These are phyloP conservation scores for Procambarus clarkii DNA, from an alignment of 1,140 invertebrate genomes.

Conservation along the genomic window DNA sequence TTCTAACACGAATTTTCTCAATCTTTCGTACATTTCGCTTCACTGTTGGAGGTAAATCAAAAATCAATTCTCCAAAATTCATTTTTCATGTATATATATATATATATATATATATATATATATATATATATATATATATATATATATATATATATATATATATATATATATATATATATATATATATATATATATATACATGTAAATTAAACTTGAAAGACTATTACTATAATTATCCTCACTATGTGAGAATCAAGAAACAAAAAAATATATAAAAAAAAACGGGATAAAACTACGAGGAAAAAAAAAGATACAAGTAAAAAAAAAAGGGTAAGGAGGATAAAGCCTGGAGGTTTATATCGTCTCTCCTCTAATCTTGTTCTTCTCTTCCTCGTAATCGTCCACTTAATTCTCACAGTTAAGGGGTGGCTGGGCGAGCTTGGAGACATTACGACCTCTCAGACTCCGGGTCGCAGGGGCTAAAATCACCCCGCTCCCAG, in stretches of 20 bases:
- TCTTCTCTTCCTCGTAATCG: constrained; percentile 59
- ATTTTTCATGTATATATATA: not conserved
- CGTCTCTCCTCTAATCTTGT: constrained; percentile 50
- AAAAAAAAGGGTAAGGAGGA: constrained; percentile 11
- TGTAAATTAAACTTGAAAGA: not conserved
- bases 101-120: constrained; percentile 9
- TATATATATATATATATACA: not conserved
- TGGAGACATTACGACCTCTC: constrained; percentile 2
- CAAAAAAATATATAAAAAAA: too few relatives aligned
- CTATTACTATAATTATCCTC: too few relatives aligned
- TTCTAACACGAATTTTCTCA: too few relatives aligned
- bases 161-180: not conserved
- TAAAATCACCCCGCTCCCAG: not conserved
- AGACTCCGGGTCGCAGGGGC: too few relatives aligned
- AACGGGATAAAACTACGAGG: too few relatives aligned
- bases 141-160: not conserved
- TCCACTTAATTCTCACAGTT: constrained; percentile 61
- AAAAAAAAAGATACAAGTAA: not conserved
- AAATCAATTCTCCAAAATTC: too few relatives aligned
- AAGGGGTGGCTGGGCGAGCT: not conserved
- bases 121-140: not conserved
- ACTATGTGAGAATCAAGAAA: not conserved
- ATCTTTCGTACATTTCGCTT: too few relatives aligned
- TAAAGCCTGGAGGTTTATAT: constrained; percentile 10
- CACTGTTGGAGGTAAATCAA: too few relatives aligned